phyloP scores from a whole-genome alignment of 2,888 invertebrate genomes.

The Apotomis capreana region DNA sequence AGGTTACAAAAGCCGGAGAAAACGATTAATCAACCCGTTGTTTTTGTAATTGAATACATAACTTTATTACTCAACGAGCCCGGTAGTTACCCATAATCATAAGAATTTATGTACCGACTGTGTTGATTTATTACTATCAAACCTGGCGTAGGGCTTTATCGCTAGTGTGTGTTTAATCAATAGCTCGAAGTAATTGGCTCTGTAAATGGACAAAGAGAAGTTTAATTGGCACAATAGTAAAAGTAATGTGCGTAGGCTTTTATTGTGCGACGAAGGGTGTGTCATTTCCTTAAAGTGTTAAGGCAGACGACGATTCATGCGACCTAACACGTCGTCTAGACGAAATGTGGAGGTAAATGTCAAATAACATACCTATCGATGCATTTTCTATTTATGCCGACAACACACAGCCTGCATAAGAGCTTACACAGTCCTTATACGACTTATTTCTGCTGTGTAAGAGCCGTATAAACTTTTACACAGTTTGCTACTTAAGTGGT shows the following conservation, averaged over 20 bases:
- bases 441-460: too few relatives aligned
- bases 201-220: conserved; percentile 19
- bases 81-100: conserved; percentile 37
- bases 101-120: conserved; percentile 35
- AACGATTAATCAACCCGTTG: conserved; percentile 32
- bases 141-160: conserved; percentile 29
- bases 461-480: too few relatives aligned
- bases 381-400: too few relatives aligned
- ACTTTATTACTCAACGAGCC: conserved; percentile 36
- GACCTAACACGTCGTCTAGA: neutral
- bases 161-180: conserved; percentile 19
- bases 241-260: neutral
- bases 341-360: neutral
- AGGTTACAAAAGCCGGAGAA: conserved; percentile 25
- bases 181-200: conserved; percentile 21
- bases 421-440: too few relatives aligned
- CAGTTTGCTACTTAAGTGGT: too few relatives aligned
- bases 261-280: neutral
- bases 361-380: neutral
- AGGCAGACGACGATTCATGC: neutral
- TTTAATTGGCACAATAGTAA: conserved; percentile 11
- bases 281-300: neutral
- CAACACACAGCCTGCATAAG: too few relatives aligned
- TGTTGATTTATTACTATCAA: conserved; percentile 36
- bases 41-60: conserved; percentile 40